Evolutionary conservation across 1,140 invertebrate species (phyloP), one percentile per base, ranked within the genome.

Genomic region (Trypoxylus dichotomus): DNA sequence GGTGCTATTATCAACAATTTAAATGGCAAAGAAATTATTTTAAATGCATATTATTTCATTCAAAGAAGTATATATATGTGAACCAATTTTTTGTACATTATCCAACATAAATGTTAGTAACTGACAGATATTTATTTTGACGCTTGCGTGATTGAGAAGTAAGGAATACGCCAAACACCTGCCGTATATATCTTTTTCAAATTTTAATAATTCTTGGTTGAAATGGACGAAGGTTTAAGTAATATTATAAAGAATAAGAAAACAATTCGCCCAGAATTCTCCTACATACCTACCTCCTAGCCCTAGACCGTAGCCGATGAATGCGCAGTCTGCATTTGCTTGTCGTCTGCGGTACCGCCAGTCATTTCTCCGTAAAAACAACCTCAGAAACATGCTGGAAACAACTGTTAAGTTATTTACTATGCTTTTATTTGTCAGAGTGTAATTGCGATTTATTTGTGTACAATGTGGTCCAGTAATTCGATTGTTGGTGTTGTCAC

Each of bases 381-480:
- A 29, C 7, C 21, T 68, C n/a, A 68, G 24, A 68, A 63, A 68
- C 60, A 68, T 68, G 60, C 60, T 68, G 60, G 60, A 21, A 68
- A 68, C 60, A 68, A 68, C 60, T 68, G 60, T 68, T 68, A 68
- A 68, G 60, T 77, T 75, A 68, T 68, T 27, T 68, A 24, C 27
- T 68, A 68, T 68, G 78, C 63, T 60, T 75, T 54, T 73, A 41
- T 63, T 29, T 72, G 60, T 27, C 24, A 43, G 10, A 37, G 41
- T 76, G 58, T 54, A 15, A 25, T 75, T 24, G 25, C 41, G 68
- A 37, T 72, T 78, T 68, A 41, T 73, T 75, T 81, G 60, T 79
- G 79, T 77, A 78, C 80, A 79, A 83, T 83, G 82, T 83, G 81
- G 80, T 76, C 60, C 68, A 74, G 42, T 54, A 54, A 68, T 68